A percentile compares a stretch with the other conserved stretches of the same genome.
Conservation (phyloP, 2,888 invertebrate species). For the Eumacrocentrus americanus region DNA sequence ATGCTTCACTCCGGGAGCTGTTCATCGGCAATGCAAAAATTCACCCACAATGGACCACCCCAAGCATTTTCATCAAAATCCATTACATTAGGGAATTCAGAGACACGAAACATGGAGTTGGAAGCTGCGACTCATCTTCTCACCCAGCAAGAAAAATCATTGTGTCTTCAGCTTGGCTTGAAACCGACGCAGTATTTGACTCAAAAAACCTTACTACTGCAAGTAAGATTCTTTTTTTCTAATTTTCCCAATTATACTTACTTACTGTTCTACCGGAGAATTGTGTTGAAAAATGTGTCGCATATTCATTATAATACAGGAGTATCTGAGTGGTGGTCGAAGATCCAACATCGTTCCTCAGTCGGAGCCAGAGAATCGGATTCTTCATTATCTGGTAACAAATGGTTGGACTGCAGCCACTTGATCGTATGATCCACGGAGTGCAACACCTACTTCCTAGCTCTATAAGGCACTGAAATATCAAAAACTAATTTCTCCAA, state of each 20-base stretch:
- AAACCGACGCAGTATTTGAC: conserved; percentile 88
- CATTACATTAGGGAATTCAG: conserved; percentile 40
- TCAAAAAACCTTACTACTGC: conserved; percentile 83
- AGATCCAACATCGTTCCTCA: conserved; percentile 60
- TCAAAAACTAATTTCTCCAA: neutral
- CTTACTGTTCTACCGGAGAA: conserved; percentile 1
- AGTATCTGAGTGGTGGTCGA: conserved; percentile 58
- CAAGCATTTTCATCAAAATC: conserved; percentile 47
- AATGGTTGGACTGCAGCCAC: conserved; percentile 66
- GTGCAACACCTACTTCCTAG: conserved; percentile 35
- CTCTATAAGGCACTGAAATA: conserved; percentile 45
- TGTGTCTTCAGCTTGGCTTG: conserved; percentile 70
- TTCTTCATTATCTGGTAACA: conserved; percentile 65
- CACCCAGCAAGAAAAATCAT: conserved; percentile 58
- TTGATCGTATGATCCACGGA: conserved; percentile 37
- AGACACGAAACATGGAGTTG: conserved; percentile 53
- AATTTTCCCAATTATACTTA: neutral
- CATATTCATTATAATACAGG: conserved; percentile 46
- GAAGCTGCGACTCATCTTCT: conserved; percentile 59
- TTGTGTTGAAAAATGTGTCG: neutral
- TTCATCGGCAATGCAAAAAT: conserved; percentile 34
- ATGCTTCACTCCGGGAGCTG: conserved; percentile 50
- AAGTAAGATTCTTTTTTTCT: conserved; percentile 61
- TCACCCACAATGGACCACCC: conserved; percentile 49
- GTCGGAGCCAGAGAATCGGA: conserved; percentile 65